These are phyloP conservation scores for Torymus texanus DNA, from an alignment of 2,888 invertebrate genomes.

Conservation along the genomic window DNA sequence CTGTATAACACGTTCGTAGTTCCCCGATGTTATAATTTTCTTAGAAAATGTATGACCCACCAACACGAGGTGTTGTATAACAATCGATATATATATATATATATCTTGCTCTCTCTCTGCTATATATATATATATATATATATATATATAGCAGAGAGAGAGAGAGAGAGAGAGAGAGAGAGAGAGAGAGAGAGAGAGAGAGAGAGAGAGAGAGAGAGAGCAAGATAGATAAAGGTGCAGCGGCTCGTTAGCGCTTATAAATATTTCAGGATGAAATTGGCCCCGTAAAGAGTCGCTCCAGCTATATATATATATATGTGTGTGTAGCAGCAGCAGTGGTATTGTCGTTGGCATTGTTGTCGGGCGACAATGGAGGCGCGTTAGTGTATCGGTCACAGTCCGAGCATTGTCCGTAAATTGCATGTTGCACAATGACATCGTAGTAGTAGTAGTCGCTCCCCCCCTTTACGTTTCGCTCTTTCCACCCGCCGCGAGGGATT, in stretches of 20 bases:
- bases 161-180: neutral
- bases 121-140: no score
- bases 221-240: constrained; percentile 1
- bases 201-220: no score
- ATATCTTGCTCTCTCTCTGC: no score
- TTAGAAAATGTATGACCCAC: no score
- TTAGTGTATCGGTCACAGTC: constrained; percentile 49
- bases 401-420: constrained; percentile 65
- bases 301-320: no score
- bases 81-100: no score
- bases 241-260: constrained; percentile 50
- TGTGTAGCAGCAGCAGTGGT: neutral
- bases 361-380: constrained; percentile 60
- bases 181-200: neutral
- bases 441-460: neutral
- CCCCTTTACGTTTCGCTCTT: neutral
- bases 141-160: no score
- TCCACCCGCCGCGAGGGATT: no score
- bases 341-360: constrained; percentile 64
- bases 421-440: constrained; percentile 60
- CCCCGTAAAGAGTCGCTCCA: constrained; percentile 62
- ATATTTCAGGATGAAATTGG: constrained; percentile 66
- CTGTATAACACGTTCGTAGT: no score
- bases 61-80: no score
- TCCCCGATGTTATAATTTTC: no score